Conservation (phyloP, 2,797 vertebrate genomes). For the Diplodus sargus region DNA sequence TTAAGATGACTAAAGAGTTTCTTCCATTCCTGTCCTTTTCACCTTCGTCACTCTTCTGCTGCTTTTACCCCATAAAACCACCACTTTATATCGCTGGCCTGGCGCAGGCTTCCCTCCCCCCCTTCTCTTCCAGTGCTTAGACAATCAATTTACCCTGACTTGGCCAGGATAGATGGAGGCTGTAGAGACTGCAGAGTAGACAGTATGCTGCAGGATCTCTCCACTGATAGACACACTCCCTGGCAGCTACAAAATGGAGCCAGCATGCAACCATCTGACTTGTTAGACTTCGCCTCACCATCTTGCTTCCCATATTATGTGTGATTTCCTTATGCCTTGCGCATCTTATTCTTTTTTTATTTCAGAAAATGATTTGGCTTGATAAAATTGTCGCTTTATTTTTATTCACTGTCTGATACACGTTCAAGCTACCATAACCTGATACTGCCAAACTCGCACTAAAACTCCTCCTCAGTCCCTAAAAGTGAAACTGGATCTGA, state of each 20-base stretch:
- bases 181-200: slow-evolving; percentile 77
- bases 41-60: slow-evolving; percentile 44
- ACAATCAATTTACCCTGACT: slow-evolving; percentile 81
- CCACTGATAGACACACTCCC: slow-evolving; percentile 72
- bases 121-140: slow-evolving; percentile 65
- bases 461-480: slow-evolving; percentile 17
- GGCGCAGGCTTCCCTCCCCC: slow-evolving; percentile 33
- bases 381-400: neutral
- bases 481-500: slow-evolving; percentile 36
- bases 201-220: slow-evolving; percentile 75
- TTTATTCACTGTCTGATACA: slow-evolving; percentile 10
- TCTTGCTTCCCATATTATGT: slow-evolving; percentile 49
- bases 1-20: slow-evolving; percentile 28
- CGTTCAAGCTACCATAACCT: neutral
- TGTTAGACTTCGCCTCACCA: slow-evolving; percentile 46
- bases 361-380: neutral
- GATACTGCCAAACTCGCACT: slow-evolving; percentile 11
- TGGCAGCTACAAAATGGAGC: slow-evolving; percentile 78
- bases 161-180: slow-evolving; percentile 72
- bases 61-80: slow-evolving; percentile 59
- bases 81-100: slow-evolving; percentile 61
- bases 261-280: slow-evolving; percentile 68
- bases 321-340: slow-evolving; percentile 40
- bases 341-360: slow-evolving; percentile 8
- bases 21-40: slow-evolving; percentile 27